Evolutionary conservation across 2,888 invertebrate species (phyloP).

Genomic region (Pandemis corylana): DNA sequence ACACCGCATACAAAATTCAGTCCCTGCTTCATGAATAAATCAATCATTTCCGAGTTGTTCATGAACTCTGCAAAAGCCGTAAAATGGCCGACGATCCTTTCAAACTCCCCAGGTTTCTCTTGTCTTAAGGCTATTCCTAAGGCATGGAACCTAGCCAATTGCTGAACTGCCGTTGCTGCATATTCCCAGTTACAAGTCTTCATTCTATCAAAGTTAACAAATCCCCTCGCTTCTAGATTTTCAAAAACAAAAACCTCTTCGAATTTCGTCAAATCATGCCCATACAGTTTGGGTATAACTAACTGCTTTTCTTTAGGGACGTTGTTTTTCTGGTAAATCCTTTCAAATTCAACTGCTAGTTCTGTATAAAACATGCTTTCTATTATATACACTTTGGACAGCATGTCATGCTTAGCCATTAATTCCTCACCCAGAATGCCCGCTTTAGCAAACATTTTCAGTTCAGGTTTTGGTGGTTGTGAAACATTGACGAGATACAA

Average conservation of each 20-base stretch:
- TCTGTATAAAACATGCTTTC: slow-evolving; percentile 51
- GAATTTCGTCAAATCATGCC: slow-evolving; percentile 42
- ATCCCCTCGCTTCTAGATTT: slow-evolving; percentile 35
- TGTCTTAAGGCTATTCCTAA: slow-evolving; percentile 26
- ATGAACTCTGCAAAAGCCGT: too few species aligned
- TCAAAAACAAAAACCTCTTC: slow-evolving; percentile 39
- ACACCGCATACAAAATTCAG: too few species aligned
- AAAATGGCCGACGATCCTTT: neutral
- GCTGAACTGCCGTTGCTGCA: slow-evolving; percentile 20
- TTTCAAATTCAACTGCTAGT: slow-evolving; percentile 45
- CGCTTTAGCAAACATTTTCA: slow-evolving; percentile 50
- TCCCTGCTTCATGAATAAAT: neutral
- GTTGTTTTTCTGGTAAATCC: slow-evolving; percentile 47
- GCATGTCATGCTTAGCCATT: slow-evolving; percentile 32
- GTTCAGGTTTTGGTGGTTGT: slow-evolving; percentile 25
- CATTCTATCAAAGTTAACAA: slow-evolving; percentile 30
- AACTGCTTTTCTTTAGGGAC: slow-evolving; percentile 51
- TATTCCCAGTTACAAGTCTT: slow-evolving; percentile 35
- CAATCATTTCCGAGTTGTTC: neutral
- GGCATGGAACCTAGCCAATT: slow-evolving; percentile 42
- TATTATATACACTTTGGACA: slow-evolving; percentile 43
- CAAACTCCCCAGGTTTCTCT: slow-evolving; percentile 25
- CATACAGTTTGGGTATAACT: slow-evolving; percentile 52
- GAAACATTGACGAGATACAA: slow-evolving; percentile 34
- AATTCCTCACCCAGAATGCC: slow-evolving; percentile 47